Conservation (phyloP, 2,888 invertebrate species). For the Trachelus stipa region DNA sequence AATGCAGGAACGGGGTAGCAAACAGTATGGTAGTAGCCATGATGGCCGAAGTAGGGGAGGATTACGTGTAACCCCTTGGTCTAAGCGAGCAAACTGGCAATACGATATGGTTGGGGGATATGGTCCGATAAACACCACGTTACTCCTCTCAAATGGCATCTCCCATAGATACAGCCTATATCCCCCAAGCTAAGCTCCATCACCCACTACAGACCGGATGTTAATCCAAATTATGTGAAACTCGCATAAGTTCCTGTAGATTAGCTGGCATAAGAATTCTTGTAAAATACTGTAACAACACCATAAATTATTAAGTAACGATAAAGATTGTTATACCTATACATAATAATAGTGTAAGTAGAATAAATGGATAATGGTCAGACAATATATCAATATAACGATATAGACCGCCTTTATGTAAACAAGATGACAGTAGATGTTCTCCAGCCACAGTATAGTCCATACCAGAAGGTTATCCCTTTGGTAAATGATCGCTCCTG, state of each 20-base stretch:
- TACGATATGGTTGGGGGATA: slow-evolving; percentile 51
- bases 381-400: background rate
- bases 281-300: background rate
- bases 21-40: slow-evolving; percentile 42
- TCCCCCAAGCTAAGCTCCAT: slow-evolving; percentile 41
- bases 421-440: background rate
- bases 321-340: background rate
- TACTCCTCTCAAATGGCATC: slow-evolving; percentile 58
- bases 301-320: background rate
- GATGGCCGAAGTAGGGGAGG: slow-evolving; percentile 48
- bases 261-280: background rate
- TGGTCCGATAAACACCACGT: slow-evolving; percentile 63
- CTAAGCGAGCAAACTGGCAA: slow-evolving; percentile 49
- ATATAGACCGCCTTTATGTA: background rate
- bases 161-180: slow-evolving; percentile 32
- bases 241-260: background rate
- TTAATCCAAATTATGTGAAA: slow-evolving; percentile 45
- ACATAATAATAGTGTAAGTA: too few species aligned
- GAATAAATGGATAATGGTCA: background rate
- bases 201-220: slow-evolving; percentile 44
- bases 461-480: background rate
- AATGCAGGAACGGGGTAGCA: slow-evolving; percentile 38
- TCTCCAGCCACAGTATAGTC: background rate
- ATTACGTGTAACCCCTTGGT: slow-evolving; percentile 53
- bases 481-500: slow-evolving; percentile 40